These are phyloP conservation scores for Pasiphila rectangulata DNA, from an alignment of 2,888 invertebrate species.

Conservation along the genomic window DNA sequence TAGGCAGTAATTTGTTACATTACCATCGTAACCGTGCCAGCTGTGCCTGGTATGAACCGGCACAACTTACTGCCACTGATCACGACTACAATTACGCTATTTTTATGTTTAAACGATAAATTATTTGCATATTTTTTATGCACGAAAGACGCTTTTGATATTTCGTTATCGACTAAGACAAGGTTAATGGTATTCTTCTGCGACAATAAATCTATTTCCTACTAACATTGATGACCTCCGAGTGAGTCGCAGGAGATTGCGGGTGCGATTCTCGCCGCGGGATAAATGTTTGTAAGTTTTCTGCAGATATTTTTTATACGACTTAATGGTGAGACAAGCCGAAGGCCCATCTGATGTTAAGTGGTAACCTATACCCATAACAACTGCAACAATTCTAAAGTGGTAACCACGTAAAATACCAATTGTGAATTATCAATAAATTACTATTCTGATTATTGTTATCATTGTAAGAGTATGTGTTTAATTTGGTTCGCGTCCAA, in stretches of 20 bases:
- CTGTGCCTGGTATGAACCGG: constrained; percentile 21
- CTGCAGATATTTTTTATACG: no score
- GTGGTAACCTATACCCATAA: no score
- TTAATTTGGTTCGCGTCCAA: constrained; percentile 22
- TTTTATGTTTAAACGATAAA: constrained; percentile 11
- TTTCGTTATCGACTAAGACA: not conserved
- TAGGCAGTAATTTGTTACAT: constrained; percentile 12
- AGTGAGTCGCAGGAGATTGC: no score
- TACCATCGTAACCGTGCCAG: constrained; percentile 4
- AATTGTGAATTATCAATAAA: not conserved
- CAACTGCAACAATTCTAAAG: no score
- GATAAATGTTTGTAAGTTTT: no score
- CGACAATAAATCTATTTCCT: no score
- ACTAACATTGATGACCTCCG: no score
- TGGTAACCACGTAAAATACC: not conserved
- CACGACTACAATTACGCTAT: constrained; percentile 16
- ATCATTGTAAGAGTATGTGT: constrained; percentile 4
- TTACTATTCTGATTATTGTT: no score
- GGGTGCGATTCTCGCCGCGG: no score
- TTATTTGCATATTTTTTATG: constrained; percentile 7
- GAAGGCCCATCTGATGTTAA: no score
- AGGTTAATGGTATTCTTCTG: not conserved
- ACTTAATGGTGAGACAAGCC: no score
- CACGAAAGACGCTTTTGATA: not conserved
- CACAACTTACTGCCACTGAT: constrained; percentile 14